Percentiles rank a stretch among this genome's conserved stretches.
Conservation (phyloP, 2,113 vertebrate species). For the Oncorhynchus mykiss region DNA sequence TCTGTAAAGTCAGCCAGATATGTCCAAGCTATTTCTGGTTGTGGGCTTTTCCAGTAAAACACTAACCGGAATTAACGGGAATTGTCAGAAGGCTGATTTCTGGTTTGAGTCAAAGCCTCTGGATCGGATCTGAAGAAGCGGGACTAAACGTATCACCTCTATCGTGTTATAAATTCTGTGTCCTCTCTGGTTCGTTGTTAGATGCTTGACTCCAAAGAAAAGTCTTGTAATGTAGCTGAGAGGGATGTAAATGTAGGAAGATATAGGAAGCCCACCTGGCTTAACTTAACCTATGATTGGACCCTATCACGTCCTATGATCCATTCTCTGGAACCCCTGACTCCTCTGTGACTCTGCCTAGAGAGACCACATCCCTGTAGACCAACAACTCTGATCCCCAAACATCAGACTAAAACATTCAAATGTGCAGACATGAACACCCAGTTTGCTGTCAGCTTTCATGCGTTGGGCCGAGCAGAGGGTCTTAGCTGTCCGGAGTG, state of each 20-base stretch:
- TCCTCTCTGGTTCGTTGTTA: too few species aligned
- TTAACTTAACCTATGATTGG: too few species aligned
- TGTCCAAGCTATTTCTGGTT: background rate
- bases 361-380: too few species aligned
- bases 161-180: background rate
- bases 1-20: background rate
- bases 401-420: too few species aligned
- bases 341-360: too few species aligned
- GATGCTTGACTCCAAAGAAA: background rate
- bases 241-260: background rate
- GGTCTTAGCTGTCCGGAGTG: too few species aligned
- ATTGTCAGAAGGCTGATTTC: background rate
- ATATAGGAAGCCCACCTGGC: background rate
- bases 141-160: background rate
- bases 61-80: background rate
- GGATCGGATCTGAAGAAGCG: background rate
- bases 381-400: too few species aligned
- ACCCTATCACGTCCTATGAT: too few species aligned
- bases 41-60: background rate
- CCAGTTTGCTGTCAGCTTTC: too few species aligned
- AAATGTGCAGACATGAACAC: too few species aligned
- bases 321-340: too few species aligned
- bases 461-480: too few species aligned
- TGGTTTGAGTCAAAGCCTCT: background rate
- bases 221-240: background rate